Conservation (phyloP, 1,140 invertebrate species). For the Andricus grossulariae region DNA sequence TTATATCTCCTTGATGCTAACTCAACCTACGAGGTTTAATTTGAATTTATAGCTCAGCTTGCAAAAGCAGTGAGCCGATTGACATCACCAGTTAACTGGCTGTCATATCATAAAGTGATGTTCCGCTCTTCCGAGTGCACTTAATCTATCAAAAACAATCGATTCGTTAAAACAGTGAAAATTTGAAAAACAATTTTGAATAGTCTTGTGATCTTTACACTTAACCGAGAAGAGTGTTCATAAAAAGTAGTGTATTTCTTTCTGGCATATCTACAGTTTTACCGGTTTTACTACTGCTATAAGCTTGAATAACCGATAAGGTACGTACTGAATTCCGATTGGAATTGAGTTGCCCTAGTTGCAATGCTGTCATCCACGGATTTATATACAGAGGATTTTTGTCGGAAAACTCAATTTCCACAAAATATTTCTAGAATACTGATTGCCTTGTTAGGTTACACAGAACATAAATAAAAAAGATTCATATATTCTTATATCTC, state of each 20-base stretch:
- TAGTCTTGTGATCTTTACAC: not conserved
- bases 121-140: not conserved
- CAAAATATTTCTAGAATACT: no score
- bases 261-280: not conserved
- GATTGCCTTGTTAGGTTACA: no score
- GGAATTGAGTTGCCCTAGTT: not conserved
- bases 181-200: not conserved
- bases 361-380: not conserved
- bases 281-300: not conserved
- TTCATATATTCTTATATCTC: no score
- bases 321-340: not conserved
- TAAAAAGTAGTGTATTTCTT: not conserved
- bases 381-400: not conserved
- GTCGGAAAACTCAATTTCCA: no score
- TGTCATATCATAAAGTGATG: constrained; percentile 25
- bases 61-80: constrained; percentile 8
- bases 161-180: not conserved
- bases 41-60: constrained; percentile 17
- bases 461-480: no score
- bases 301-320: not conserved
- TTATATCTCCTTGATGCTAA: constrained; percentile 7
- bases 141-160: not conserved
- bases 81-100: constrained; percentile 18
- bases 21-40: not conserved
- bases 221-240: not conserved